phyloP scores from a whole-genome alignment of 2,797 vertebrate species.

The Halcyon smyrnensis region DNA sequence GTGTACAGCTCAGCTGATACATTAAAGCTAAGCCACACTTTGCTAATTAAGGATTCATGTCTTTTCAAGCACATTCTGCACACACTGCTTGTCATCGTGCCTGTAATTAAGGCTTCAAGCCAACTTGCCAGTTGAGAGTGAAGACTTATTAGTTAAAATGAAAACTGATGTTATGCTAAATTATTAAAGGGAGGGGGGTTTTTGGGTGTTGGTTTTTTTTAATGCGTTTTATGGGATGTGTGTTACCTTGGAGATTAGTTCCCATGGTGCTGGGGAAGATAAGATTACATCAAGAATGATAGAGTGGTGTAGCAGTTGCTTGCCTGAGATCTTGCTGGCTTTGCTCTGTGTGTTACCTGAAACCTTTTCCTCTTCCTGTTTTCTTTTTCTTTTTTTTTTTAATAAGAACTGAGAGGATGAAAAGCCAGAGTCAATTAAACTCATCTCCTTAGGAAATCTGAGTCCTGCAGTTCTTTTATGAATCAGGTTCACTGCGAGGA shows the following conservation, averaged over 20 bases:
- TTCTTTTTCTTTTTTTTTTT: not conserved
- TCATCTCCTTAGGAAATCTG: not conserved
- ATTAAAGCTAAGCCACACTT: not conserved
- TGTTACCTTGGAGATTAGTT: constrained; percentile 24
- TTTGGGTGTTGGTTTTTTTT: not conserved
- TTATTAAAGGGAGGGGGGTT: not conserved
- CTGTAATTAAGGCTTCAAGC: not conserved
- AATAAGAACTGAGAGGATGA: not conserved
- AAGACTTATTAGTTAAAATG: not conserved
- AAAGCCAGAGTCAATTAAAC: constrained; percentile 11
- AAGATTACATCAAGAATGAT: not conserved
- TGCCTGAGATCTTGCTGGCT: not conserved
- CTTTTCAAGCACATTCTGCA: not conserved
- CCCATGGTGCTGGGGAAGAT: not conserved
- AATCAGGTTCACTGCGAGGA: constrained; percentile 1
- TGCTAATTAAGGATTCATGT: not conserved
- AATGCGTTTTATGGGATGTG: not conserved
- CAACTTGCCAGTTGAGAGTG: not conserved
- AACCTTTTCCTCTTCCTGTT: not conserved
- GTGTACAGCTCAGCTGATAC: not conserved
- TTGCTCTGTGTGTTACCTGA: not conserved
- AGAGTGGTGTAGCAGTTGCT: not conserved
- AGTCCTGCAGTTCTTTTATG: not conserved
- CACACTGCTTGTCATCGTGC: not conserved
- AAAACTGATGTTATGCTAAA: not conserved